Conservation (phyloP, 2,888 invertebrate genomes). For the Eupithecia vulgata region DNA sequence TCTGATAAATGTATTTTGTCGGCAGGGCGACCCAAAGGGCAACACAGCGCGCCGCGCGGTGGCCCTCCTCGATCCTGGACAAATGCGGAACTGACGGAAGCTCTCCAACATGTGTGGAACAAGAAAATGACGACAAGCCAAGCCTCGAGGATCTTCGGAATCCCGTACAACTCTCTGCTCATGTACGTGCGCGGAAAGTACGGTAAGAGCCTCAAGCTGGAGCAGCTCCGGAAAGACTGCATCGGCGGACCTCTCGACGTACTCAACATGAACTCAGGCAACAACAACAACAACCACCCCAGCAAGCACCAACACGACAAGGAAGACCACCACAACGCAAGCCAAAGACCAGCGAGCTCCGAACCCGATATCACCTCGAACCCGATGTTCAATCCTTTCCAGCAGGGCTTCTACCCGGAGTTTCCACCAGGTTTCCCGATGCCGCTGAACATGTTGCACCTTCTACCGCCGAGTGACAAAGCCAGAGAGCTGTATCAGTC, state of each 20-base stretch:
- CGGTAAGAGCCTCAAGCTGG: conserved; percentile 95
- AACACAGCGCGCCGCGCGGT: conserved; percentile 95
- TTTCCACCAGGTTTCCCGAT: conserved; percentile 92
- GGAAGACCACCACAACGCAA: conserved; percentile 70
- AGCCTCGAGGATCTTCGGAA: conserved; percentile 94
- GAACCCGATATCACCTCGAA: conserved; percentile 87
- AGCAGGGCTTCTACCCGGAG: conserved; percentile 92
- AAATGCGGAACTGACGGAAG: conserved; percentile 95
- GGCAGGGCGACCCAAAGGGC: conserved; percentile 93
- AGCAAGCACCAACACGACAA: conserved; percentile 80
- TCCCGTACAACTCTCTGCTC: conserved; percentile 95
- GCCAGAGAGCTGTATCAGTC: conserved; percentile 86
- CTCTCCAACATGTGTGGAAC: conserved; percentile 97
- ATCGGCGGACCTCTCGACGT: conserved; percentile 92
- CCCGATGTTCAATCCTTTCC: conserved; percentile 90
- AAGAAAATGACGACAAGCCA: conserved; percentile 97
- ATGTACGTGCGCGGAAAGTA: conserved; percentile 97
- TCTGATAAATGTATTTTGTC: conserved; percentile 44
- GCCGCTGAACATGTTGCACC: conserved; percentile 92
- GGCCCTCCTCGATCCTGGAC: conserved; percentile 97
- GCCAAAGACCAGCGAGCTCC: conserved; percentile 86
- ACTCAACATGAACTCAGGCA: conserved; percentile 85
- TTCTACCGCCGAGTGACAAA: conserved; percentile 91
- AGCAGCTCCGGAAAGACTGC: conserved; percentile 94
- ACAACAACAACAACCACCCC: conserved; percentile 84